A percentile compares a stretch with the other conserved stretches of the same genome.
Evolutionary conservation across 2,113 vertebrate species (phyloP).

Genomic region (Dascyllus trimaculatus): DNA sequence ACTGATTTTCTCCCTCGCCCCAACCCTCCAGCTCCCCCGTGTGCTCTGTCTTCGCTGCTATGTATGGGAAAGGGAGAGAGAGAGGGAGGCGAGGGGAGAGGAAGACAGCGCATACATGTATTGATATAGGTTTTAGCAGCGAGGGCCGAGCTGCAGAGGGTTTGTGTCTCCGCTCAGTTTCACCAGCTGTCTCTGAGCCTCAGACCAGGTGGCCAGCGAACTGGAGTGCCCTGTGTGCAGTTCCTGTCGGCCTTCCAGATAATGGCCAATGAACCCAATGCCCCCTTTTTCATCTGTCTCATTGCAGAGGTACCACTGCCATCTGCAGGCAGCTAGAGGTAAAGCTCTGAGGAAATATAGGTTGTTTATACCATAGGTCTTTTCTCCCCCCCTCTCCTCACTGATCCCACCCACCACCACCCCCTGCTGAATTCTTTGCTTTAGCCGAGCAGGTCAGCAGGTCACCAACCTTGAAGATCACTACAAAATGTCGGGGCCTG

Average conservation of each 20-base stretch:
- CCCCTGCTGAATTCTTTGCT: neutral
- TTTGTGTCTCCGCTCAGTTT: slow-evolving; percentile 72
- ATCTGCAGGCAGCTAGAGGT: slow-evolving; percentile 73
- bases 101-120: slow-evolving; percentile 9
- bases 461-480: neutral
- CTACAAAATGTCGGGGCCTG: neutral
- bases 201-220: slow-evolving; percentile 86
- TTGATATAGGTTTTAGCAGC: slow-evolving; percentile 67
- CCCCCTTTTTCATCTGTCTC: slow-evolving; percentile 74
- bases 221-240: slow-evolving; percentile 84
- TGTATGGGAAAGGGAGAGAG: slow-evolving; percentile 55
- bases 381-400: neutral
- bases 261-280: slow-evolving; percentile 87
- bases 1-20: slow-evolving; percentile 76
- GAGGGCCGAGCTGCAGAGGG: slow-evolving; percentile 56
- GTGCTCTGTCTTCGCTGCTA: slow-evolving; percentile 55
- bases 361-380: slow-evolving; percentile 22
- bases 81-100: neutral
- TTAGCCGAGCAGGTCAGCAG: neutral
- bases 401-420: too few species aligned
- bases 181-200: slow-evolving; percentile 87
- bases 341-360: slow-evolving; percentile 6
- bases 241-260: slow-evolving; percentile 86
- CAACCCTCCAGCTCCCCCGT: slow-evolving; percentile 66
- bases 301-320: slow-evolving; percentile 60